Conservation (phyloP, 2,888 invertebrate genomes). For the Dromius quadrimaculatus region DNA sequence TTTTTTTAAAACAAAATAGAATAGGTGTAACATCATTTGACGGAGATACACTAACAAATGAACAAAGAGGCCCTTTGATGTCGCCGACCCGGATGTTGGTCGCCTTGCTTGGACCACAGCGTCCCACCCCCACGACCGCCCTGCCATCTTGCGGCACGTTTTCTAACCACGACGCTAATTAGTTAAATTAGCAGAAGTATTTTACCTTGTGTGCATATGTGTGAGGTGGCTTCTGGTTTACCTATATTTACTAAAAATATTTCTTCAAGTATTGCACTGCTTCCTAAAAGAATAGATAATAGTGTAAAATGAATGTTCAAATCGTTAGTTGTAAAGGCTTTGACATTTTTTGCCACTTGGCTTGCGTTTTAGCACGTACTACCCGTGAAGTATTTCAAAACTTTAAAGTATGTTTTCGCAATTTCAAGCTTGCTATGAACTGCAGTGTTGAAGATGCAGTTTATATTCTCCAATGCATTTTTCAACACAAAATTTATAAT, state of each 20-base stretch:
- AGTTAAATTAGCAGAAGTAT: conserved; percentile 20
- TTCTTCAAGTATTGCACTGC: background rate
- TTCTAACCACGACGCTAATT: conserved; percentile 36
- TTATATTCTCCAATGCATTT: too few species aligned
- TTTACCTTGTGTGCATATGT: conserved; percentile 8
- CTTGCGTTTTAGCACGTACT: too few species aligned
- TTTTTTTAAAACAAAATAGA: conserved; percentile 20
- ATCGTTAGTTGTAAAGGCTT: background rate
- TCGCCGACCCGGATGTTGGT: conserved; percentile 42
- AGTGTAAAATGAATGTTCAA: background rate
- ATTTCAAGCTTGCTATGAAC: too few species aligned
- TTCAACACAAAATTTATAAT: too few species aligned
- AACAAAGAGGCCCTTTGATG: conserved; percentile 43
- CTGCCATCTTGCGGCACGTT: conserved; percentile 26
- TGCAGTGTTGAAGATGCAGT: too few species aligned
- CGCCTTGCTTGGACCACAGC: conserved; percentile 23
- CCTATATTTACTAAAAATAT: conserved; percentile 14
- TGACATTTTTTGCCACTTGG: background rate
- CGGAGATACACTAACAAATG: conserved; percentile 35
- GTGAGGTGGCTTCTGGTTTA: conserved; percentile 22
- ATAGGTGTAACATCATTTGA: conserved; percentile 32
- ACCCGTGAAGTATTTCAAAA: too few species aligned
- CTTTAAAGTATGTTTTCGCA: too few species aligned
- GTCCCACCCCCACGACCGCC: conserved; percentile 16
- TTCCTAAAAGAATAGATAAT: background rate